Base-by-base conservation (phyloP, 2,113 vertebrate species). In the Phrynosoma platyrhinos region DNA sequence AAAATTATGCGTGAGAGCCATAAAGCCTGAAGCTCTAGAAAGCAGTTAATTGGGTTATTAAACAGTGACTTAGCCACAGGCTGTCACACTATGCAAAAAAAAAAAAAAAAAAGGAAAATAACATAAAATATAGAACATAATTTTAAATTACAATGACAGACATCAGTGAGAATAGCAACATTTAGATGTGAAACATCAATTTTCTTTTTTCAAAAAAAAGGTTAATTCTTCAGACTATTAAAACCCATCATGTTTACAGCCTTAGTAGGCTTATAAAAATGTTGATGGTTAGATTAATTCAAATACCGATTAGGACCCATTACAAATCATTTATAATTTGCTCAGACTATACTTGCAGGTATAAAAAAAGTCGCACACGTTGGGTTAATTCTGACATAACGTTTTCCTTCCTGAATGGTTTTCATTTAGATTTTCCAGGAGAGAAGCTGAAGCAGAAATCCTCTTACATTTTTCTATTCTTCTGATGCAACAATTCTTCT, bases 131-230 rank as follows among this genome's bases (percentile, higher is more conserved):
- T 53, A 30, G 21, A 76, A 40, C 32, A 40, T 75, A 76, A 62
- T 84, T 84, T 76, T 85, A 64, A 85, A 85, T 64, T 85, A 62
- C 53, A 85, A 27, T 62, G 55, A n/a, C 58, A 77, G 84, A 25
- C 55, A 66, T 77, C 74, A 77, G 47, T 77, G 84, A 77, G 40
- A 66, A 78, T 21, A 47, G 84, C 53, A 85, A 0, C 53, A 47
- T 66, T 40, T 23, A 85, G 64, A n/a, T 47, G 10, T 42, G 27
- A 78, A 47, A 85, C 64, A 9, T 66, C 14, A 30, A n/a, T 66
- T 27, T 77, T 85, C 42, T 72, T 32, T 6, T 9, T 58, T 5
- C 5, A 7, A 7, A 7, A 5, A 47, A 64, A 64, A 53, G 74
- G 8, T 66, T 66, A 66, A 85, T 78, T 78, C 1, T 47, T 77